phyloP scores from a whole-genome alignment of 2,888 invertebrate genomes.

The Taphrorychus bicolor region DNA sequence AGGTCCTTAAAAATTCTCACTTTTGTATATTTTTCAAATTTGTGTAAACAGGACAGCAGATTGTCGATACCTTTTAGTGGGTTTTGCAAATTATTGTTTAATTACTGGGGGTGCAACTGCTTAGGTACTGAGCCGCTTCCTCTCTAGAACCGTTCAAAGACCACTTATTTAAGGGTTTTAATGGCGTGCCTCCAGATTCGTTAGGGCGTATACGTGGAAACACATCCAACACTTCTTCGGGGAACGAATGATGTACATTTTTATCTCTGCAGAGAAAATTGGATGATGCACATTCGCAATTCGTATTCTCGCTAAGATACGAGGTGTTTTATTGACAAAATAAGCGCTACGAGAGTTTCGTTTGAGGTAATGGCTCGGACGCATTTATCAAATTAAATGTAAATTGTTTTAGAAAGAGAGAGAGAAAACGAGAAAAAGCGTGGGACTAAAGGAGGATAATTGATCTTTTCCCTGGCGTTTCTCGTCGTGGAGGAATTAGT shows the following conservation, averaged over 20 bases:
- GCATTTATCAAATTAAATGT: slow-evolving; percentile 25
- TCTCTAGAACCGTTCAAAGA: slow-evolving; percentile 9
- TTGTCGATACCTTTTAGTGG: too few relatives aligned
- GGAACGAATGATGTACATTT: slow-evolving; percentile 29
- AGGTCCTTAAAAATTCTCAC: too few relatives aligned
- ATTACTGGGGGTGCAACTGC: too few relatives aligned
- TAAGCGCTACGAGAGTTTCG: slow-evolving; percentile 21
- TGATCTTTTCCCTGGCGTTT: too few relatives aligned
- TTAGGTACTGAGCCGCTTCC: too few relatives aligned
- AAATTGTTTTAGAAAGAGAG: neutral
- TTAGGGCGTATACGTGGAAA: slow-evolving; percentile 25
- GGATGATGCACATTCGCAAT: slow-evolving; percentile 34
- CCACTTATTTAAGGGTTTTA: slow-evolving; percentile 36
- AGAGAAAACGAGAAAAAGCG: too few relatives aligned
- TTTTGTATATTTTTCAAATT: too few relatives aligned
- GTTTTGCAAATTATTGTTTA: too few relatives aligned
- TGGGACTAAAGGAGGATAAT: too few relatives aligned
- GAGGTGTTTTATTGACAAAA: slow-evolving; percentile 29
- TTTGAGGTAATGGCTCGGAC: slow-evolving; percentile 19
- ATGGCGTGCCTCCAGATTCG: slow-evolving; percentile 33
- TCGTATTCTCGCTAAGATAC: slow-evolving; percentile 21
- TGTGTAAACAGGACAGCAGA: too few relatives aligned
- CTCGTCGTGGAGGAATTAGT: too few relatives aligned
- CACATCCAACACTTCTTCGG: slow-evolving; percentile 33
- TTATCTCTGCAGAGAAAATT: slow-evolving; percentile 32